Evolutionary conservation across 2,113 vertebrate species (phyloP).

Genomic region (Cynocephalus volans): DNA sequence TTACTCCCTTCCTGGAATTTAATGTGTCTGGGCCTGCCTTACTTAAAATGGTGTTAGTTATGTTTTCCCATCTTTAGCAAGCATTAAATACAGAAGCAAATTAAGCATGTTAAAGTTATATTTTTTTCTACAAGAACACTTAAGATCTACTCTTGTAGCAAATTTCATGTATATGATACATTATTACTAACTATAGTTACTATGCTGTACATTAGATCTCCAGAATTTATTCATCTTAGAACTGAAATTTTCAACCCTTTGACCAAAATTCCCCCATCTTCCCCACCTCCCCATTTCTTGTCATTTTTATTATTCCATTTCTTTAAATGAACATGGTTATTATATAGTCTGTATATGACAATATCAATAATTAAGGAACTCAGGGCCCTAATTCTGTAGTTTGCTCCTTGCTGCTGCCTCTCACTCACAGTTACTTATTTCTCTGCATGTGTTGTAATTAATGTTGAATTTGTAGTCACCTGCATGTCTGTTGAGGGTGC

Average conservation of each 20-base stretch:
- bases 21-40: no score
- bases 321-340: not conserved
- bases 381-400: not conserved
- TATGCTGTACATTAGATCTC: not conserved
- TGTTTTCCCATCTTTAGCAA: no score
- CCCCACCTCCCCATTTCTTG: no score
- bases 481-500: accelerated
- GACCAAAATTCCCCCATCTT: not conserved
- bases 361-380: not conserved
- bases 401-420: not conserved
- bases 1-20: no score
- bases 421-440: not conserved
- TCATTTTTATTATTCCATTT: not conserved
- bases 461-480: not conserved
- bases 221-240: not conserved
- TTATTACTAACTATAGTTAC: not conserved
- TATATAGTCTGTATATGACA: not conserved
- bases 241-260: not conserved
- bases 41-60: no score
- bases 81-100: no score
- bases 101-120: no score
- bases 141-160: not conserved
- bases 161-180: not conserved
- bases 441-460: not conserved
- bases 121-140: no score